These are phyloP conservation scores for Rhamphomyia laevipes DNA, from an alignment of 2,888 invertebrate species.

Conservation along the genomic window DNA sequence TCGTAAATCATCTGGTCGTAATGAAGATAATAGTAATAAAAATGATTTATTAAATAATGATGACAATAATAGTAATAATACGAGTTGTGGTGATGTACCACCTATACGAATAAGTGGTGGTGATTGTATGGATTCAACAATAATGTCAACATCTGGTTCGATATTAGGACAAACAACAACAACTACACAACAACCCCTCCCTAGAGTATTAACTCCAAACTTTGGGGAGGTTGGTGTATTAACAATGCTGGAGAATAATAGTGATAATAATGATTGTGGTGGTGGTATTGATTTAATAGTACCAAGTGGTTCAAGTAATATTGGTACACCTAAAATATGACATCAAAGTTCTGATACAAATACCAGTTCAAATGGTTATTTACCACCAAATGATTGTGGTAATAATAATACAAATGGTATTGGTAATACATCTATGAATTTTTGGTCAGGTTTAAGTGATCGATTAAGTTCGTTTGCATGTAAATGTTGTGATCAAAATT, in stretches of 20 bases:
- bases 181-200: conserved; percentile 11
- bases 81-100: conserved; percentile 31
- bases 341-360: conserved; percentile 34
- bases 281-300: neutral
- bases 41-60: conserved; percentile 21
- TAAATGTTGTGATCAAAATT: conserved; percentile 36
- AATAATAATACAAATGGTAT: neutral
- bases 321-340: conserved; percentile 32
- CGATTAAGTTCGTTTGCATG: conserved; percentile 35
- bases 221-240: conserved; percentile 15
- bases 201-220: conserved; percentile 19
- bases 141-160: conserved; percentile 15
- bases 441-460: conserved; percentile 35
- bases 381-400: neutral
- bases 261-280: conserved; percentile 23
- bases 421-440: conserved; percentile 24
- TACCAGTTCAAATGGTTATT: conserved; percentile 26
- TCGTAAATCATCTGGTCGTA: conserved; percentile 31
- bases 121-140: conserved; percentile 23
- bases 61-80: conserved; percentile 34
- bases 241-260: conserved; percentile 17
- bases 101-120: conserved; percentile 28
- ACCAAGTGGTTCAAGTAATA: conserved; percentile 22
- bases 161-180: neutral
- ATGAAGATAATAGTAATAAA: conserved; percentile 25